These are phyloP conservation scores for Tetranychus piercei DNA, from an alignment of 2,888 invertebrate species.

Conservation along the genomic window DNA sequence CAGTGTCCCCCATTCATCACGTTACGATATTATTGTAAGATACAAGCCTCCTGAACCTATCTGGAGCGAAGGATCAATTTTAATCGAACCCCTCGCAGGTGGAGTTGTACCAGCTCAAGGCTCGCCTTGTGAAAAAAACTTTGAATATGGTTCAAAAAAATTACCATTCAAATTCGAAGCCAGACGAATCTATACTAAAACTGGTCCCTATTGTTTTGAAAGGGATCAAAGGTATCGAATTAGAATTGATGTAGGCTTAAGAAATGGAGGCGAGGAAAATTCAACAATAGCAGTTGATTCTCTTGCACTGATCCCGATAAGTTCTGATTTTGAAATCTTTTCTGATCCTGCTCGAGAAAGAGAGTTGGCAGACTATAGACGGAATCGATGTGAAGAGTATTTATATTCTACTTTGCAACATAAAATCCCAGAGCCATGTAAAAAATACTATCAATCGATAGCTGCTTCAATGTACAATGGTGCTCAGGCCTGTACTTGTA, in stretches of 20 bases:
- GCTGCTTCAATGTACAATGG: constrained; percentile 67
- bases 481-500: constrained; percentile 74
- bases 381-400: neutral
- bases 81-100: neutral
- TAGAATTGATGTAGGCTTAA: constrained; percentile 8
- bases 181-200: neutral
- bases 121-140: neutral
- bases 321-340: constrained; percentile 15
- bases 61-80: neutral
- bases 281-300: neutral
- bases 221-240: neutral
- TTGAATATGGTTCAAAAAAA: neutral
- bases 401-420: neutral
- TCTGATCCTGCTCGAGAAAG: neutral
- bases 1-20: constrained; percentile 60
- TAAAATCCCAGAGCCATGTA: neutral
- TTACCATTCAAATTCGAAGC: neutral
- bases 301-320: constrained; percentile 10
- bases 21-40: constrained; percentile 70
- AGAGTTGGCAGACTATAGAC: neutral
- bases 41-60: constrained; percentile 51
- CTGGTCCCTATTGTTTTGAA: neutral
- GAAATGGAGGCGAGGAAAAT: neutral
- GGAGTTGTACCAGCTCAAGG: neutral
- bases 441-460: constrained; percentile 30